phyloP scores from a whole-genome alignment of 2,888 invertebrate genomes.

The Andrena fulva region DNA sequence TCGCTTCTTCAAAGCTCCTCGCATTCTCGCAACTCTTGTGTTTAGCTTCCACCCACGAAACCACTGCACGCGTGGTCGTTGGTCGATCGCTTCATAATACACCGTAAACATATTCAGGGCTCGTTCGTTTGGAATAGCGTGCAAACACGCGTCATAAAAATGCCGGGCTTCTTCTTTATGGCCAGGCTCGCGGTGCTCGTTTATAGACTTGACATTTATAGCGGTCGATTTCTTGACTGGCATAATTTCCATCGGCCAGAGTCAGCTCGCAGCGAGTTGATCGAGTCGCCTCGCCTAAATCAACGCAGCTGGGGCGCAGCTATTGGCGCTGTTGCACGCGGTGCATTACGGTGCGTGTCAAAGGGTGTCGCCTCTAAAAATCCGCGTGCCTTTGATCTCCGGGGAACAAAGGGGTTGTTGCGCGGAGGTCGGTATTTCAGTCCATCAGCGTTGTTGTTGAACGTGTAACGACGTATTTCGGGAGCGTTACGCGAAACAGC shows the following conservation, averaged over 20 bases:
- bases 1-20: not conserved
- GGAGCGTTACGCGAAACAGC: not conserved
- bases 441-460: not conserved
- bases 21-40: not conserved
- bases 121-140: constrained; percentile 8
- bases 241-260: not conserved
- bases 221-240: constrained; percentile 4
- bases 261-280: not conserved
- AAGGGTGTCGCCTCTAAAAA: not conserved
- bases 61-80: not conserved
- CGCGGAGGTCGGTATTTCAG: not conserved
- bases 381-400: not conserved
- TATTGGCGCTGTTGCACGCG: not conserved
- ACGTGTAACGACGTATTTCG: constrained; percentile 7
- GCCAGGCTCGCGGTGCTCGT: not conserved
- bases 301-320: not conserved
- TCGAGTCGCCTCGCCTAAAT: not conserved
- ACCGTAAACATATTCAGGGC: not conserved
- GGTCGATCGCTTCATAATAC: not conserved
- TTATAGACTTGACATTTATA: constrained; percentile 9
- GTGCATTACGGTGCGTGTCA: not conserved
- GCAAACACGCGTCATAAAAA: constrained; percentile 30
- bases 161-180: constrained; percentile 10
- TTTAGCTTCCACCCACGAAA: not conserved
- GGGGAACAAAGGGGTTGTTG: not conserved